These are phyloP conservation scores for Hirundo rustica DNA, from an alignment of 2,797 vertebrate genomes.

Conservation along the genomic window DNA sequence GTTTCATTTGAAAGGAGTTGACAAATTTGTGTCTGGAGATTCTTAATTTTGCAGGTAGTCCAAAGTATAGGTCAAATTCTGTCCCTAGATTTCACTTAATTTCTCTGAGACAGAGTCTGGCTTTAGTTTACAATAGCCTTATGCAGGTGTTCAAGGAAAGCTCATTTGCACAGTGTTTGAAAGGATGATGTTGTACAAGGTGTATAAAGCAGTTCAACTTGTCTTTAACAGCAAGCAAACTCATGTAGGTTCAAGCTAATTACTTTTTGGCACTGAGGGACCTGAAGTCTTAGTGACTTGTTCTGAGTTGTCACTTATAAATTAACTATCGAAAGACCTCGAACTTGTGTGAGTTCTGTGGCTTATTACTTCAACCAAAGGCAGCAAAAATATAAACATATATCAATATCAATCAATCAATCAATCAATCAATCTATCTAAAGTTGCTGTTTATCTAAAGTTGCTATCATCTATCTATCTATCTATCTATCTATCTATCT, in stretches of 20 bases:
- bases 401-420: too few relatives aligned
- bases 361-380: not conserved
- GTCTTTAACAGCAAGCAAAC: not conserved
- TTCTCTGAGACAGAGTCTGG: not conserved
- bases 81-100: not conserved
- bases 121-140: not conserved
- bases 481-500: too few relatives aligned
- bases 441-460: too few relatives aligned
- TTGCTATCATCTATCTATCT: too few relatives aligned
- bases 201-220: not conserved
- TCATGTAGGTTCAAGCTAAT: constrained; percentile 31
- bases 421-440: too few relatives aligned
- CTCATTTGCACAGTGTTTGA: constrained; percentile 28
- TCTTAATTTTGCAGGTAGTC: constrained; percentile 41
- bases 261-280: constrained; percentile 23
- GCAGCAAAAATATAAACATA: not conserved
- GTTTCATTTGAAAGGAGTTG: not conserved
- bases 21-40: not conserved
- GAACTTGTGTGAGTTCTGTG: not conserved
- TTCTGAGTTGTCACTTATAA: constrained; percentile 1
- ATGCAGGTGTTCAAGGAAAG: not conserved
- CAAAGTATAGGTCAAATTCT: not conserved
- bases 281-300: not conserved
- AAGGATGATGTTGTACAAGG: not conserved
- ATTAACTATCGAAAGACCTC: not conserved